Conservation (phyloP, 2,888 invertebrate genomes). For the Neocrepidodera transversa region DNA sequence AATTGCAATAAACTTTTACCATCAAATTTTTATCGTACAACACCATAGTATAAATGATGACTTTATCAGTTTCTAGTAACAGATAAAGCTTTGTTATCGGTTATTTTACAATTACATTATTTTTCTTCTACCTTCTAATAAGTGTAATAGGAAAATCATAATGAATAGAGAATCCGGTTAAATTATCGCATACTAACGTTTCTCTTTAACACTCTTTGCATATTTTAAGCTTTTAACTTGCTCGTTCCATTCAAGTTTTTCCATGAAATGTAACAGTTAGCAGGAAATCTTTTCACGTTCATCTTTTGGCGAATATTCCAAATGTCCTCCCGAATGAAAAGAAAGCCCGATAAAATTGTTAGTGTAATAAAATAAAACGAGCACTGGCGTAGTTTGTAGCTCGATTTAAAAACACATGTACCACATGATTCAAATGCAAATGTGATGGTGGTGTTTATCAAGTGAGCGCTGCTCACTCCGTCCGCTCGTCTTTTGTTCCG, state of each 20-base stretch:
- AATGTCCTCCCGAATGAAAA: conserved; percentile 27
- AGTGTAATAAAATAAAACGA: conserved; percentile 33
- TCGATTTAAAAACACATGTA: conserved; percentile 51
- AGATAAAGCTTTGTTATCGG: no score
- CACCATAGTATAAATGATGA: no score
- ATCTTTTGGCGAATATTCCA: conserved; percentile 20
- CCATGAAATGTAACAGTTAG: conserved; percentile 10
- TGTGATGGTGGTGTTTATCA: conserved; percentile 59
- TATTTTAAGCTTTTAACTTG: neutral
- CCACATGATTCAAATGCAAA: conserved; percentile 59
- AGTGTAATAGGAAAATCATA: no score
- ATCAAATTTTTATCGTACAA: no score
- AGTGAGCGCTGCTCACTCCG: conserved; percentile 52
- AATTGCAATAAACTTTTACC: no score
- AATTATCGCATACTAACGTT: no score
- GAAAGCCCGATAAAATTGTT: conserved; percentile 32
- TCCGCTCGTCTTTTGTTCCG: conserved; percentile 58
- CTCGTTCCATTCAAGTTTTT: conserved; percentile 12
- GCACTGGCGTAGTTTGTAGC: conserved; percentile 34
- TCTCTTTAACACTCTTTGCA: neutral
- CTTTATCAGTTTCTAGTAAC: no score
- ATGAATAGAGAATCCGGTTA: no score
- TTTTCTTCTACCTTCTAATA: no score
- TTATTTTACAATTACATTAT: no score
- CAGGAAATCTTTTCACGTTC: conserved; percentile 17